Percentiles rank a stretch among this genome's conserved stretches.
These are phyloP conservation scores for Lucilia cuprina DNA, from an alignment of 1,140 invertebrate species.

Conservation along the genomic window DNA sequence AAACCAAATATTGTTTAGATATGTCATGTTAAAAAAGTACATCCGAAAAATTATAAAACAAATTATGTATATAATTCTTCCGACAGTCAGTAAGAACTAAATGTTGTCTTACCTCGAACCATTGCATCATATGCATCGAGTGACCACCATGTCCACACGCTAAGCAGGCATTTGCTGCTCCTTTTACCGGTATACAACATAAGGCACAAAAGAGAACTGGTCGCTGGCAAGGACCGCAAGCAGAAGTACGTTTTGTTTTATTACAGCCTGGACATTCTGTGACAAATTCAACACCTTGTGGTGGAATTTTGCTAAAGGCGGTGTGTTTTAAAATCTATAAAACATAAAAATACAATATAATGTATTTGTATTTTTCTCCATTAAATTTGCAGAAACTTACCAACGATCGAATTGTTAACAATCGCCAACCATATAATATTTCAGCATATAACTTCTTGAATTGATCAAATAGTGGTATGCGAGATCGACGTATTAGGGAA, in stretches of 20 bases:
- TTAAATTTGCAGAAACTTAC: slow-evolving; percentile 44
- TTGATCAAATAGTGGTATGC: slow-evolving; percentile 77
- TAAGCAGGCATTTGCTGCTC: slow-evolving; percentile 81
- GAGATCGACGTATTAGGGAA: slow-evolving; percentile 61
- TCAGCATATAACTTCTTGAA: slow-evolving; percentile 90
- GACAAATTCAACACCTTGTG: slow-evolving; percentile 78
- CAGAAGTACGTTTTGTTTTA: slow-evolving; percentile 66
- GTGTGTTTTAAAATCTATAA: slow-evolving; percentile 78
- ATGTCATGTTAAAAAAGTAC: too few species aligned
- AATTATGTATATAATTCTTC: too few species aligned
- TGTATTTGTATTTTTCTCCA: slow-evolving; percentile 19
- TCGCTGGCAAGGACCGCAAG: slow-evolving; percentile 75
- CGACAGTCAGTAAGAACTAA: too few species aligned
- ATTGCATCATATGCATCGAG: slow-evolving; percentile 78
- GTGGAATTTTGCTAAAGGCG: slow-evolving; percentile 65
- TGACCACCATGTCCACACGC: slow-evolving; percentile 93
- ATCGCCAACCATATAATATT: slow-evolving; percentile 80
- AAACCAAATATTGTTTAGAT: too few species aligned
- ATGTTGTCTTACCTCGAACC: slow-evolving; percentile 75
- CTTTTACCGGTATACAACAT: slow-evolving; percentile 85
- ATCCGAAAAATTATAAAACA: too few species aligned
- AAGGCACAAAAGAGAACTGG: slow-evolving; percentile 80
- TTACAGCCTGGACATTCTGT: slow-evolving; percentile 77
- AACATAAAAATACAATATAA: not conserved
- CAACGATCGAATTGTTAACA: slow-evolving; percentile 82